Conservation (phyloP, 2,797 vertebrate genomes). For the Picus viridis region DNA sequence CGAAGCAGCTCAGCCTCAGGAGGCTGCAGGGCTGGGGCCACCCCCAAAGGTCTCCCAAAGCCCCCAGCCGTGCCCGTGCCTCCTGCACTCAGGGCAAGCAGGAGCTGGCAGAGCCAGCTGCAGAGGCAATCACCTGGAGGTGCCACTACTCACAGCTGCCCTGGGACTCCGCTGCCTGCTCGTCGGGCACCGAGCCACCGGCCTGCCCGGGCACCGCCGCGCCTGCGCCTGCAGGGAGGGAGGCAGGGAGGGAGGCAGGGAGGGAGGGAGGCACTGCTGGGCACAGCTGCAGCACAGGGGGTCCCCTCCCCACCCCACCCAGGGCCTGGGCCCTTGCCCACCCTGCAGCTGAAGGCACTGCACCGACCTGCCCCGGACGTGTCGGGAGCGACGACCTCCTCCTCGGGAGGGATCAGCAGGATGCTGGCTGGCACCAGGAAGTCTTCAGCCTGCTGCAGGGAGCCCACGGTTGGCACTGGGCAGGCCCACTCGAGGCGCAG, state of each 20-base stretch:
- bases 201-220: not conserved
- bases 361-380: conserved; percentile 26
- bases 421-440: not conserved
- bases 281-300: not conserved
- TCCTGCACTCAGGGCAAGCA: not conserved
- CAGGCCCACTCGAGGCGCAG: not conserved
- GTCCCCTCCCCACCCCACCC: not conserved
- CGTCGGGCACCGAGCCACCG: not conserved
- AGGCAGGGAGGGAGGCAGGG: too few species aligned
- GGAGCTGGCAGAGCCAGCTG: not conserved
- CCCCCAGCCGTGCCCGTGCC: not conserved
- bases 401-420: conserved; percentile 34
- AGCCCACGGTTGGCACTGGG: not conserved
- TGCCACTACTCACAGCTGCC: conserved; percentile 15
- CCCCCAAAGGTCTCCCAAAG: not conserved
- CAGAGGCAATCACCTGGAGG: not conserved
- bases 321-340: not conserved
- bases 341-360: not conserved
- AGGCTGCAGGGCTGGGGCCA: not conserved
- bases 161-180: not conserved
- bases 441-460: not conserved
- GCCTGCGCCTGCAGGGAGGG: not conserved
- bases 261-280: not conserved
- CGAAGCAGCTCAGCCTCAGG: not conserved
- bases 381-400: not conserved